Conservation (phyloP, 2,113 vertebrate genomes). For the Cyprinus carpio region DNA sequence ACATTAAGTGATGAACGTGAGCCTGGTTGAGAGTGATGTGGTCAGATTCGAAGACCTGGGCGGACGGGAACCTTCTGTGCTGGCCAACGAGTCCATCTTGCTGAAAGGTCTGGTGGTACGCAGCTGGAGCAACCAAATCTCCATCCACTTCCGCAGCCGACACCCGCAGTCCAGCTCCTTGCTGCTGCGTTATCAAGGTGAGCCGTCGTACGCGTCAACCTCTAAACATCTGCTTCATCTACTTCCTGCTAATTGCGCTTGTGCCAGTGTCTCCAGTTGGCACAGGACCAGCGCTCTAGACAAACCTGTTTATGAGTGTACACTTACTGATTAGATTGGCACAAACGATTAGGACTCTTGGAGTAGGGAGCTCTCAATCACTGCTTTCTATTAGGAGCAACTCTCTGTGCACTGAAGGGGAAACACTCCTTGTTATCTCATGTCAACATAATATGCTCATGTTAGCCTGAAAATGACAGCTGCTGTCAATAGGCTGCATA, state of each 20-base stretch:
- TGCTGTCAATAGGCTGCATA: constrained; percentile 56
- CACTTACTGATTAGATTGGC: constrained; percentile 57
- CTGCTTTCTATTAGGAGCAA: constrained; percentile 49
- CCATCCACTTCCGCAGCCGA: constrained; percentile 83
- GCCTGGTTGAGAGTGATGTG: constrained; percentile 83
- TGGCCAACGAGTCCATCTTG: constrained; percentile 93
- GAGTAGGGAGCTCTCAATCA: constrained; percentile 49
- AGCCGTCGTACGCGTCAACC: background rate
- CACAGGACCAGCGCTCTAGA: constrained; percentile 23
- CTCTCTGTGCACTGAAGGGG: constrained; percentile 51
- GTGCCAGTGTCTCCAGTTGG: constrained; percentile 28
- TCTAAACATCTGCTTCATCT: constrained; percentile 22
- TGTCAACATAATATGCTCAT: constrained; percentile 60
- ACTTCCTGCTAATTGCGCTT: background rate
- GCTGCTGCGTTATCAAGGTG: constrained; percentile 89
- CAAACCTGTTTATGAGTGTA: constrained; percentile 51
- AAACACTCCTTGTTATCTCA: constrained; percentile 55
- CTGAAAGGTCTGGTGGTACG: constrained; percentile 89
- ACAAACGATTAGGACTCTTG: constrained; percentile 45
- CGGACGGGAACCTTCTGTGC: constrained; percentile 76
- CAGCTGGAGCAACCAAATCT: constrained; percentile 88
- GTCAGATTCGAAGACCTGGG: constrained; percentile 84
- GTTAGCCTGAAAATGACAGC: constrained; percentile 61
- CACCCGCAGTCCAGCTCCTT: constrained; percentile 78
- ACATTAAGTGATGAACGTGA: constrained; percentile 86